These are phyloP conservation scores for Danio rerio DNA, from an alignment of 2,113 vertebrate species.

Conservation along the genomic window GRCz12tu NC_133186.1:40723501-40724000, in stretches of 20 bases:
- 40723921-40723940: too few relatives aligned
- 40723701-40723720: neutral
- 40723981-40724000: too few relatives aligned
- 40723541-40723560: neutral
- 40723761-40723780: neutral
- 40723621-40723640: neutral
- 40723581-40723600: neutral
- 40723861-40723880: too few relatives aligned
- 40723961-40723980: too few relatives aligned
- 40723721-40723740: neutral
- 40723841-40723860: too few relatives aligned
- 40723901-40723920: too few relatives aligned
- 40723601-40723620: slow-evolving; percentile 1
- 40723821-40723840: neutral
- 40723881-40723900: too few relatives aligned
- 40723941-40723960: too few relatives aligned
- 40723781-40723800: neutral
- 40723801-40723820: neutral
- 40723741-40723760: neutral
- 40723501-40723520: slow-evolving; percentile 44
- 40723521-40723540: slow-evolving; percentile 42
- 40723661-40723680: neutral
- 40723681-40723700: neutral
- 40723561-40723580: slow-evolving; percentile 12
- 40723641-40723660: slow-evolving; percentile 11